Evolutionary conservation across 1,140 invertebrate species (phyloP).

Genomic region (Lasioglossum albipes): DNA sequence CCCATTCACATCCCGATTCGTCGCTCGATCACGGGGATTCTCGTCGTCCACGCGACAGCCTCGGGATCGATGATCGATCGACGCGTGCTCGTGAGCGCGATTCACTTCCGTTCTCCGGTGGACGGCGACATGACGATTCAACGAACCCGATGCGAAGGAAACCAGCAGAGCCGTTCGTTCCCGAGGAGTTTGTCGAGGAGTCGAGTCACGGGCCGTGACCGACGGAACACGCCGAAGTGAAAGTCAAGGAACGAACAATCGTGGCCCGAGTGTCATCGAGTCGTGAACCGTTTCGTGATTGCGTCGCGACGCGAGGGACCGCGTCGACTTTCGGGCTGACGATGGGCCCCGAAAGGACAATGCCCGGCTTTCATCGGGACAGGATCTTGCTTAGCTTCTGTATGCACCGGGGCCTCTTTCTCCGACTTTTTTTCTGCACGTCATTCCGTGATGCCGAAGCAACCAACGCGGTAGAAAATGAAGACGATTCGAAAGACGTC

Average conservation of each 20-base stretch:
- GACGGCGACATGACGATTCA: constrained; percentile 56
- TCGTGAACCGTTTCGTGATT: constrained; percentile 58
- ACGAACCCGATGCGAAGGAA: constrained; percentile 54
- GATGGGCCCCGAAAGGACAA: constrained; percentile 22
- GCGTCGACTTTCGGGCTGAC: constrained; percentile 20
- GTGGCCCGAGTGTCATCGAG: constrained; percentile 50
- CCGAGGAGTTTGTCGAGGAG: constrained; percentile 50
- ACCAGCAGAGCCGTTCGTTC: not conserved
- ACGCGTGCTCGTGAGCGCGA: constrained; percentile 50
- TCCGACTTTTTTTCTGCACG: not conserved
- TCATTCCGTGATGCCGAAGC: no score
- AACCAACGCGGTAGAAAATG: no score
- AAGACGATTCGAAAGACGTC: no score
- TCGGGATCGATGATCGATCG: constrained; percentile 65
- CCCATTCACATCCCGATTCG: not conserved
- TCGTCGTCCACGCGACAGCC: constrained; percentile 29
- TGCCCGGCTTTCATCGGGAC: constrained; percentile 18
- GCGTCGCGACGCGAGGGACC: constrained; percentile 25
- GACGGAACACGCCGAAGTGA: constrained; percentile 61
- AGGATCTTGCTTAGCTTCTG: not conserved
- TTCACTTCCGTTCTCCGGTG: constrained; percentile 61
- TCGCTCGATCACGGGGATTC: constrained; percentile 35
- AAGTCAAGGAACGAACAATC: constrained; percentile 66
- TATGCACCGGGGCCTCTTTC: not conserved
- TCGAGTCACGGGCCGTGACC: constrained; percentile 70